phyloP scores from a whole-genome alignment of 1,140 invertebrate genomes.

The Euglossa dilemma region DNA sequence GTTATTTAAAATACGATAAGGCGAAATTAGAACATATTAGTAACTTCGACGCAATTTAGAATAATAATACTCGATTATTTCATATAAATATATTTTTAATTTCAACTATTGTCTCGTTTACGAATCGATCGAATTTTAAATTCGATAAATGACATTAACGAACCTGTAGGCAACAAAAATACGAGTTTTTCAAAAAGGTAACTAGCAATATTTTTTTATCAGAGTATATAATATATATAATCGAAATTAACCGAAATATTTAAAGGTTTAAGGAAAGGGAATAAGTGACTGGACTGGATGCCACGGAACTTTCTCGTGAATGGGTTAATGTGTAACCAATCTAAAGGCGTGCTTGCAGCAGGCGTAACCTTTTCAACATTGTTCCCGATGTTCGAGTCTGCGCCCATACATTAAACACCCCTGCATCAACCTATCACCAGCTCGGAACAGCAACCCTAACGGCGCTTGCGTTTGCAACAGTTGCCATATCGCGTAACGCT shows the following conservation, averaged over 20 bases:
- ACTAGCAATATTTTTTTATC: too few relatives aligned
- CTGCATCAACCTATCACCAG: conserved; percentile 56
- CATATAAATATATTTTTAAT: too few relatives aligned
- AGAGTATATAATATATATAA: neutral
- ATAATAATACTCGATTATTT: too few relatives aligned
- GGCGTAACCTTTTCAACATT: conserved; percentile 39
- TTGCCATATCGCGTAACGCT: conserved; percentile 59
- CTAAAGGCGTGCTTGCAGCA: conserved; percentile 3
- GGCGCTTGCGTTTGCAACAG: conserved; percentile 77
- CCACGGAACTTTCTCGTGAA: neutral
- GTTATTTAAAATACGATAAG: too few relatives aligned
- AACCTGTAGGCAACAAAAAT: too few relatives aligned
- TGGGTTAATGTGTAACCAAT: conserved; percentile 37
- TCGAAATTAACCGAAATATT: neutral
- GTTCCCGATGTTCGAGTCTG: conserved; percentile 51
- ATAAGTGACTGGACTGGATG: neutral
- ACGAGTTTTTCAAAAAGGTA: too few relatives aligned
- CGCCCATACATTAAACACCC: conserved; percentile 48
- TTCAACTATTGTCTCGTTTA: too few relatives aligned
- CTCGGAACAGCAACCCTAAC: conserved; percentile 44
- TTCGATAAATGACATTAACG: too few relatives aligned
- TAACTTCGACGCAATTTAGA: too few relatives aligned
- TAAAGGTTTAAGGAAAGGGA: neutral
- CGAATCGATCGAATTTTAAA: too few relatives aligned
- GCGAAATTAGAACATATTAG: too few relatives aligned